Conservation (phyloP, 35 echinoderm and acorn worm species). For the Strongylocentrotus purpuratus region DNA sequence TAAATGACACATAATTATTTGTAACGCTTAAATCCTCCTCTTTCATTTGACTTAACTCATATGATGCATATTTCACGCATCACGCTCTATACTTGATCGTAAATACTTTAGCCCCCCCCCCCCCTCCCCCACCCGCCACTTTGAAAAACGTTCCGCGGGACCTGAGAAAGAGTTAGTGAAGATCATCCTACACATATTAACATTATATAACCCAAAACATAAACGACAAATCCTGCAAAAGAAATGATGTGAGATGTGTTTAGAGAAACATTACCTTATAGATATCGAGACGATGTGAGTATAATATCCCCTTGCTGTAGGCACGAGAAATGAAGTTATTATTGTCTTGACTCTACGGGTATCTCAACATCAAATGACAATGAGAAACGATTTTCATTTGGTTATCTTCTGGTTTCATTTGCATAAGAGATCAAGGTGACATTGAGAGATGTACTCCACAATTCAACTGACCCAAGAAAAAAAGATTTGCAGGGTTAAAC, state of each 20-base stretch:
- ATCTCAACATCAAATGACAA: neutral
- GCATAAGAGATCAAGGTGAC: conserved; percentile 5
- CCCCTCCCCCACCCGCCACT: too few species aligned
- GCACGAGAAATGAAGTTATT: neutral
- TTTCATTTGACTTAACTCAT: too few species aligned
- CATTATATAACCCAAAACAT: neutral
- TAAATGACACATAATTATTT: too few species aligned
- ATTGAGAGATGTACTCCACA: neutral
- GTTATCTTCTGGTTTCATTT: neutral
- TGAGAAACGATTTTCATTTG: neutral
- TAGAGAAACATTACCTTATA: neutral
- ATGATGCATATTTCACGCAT: too few species aligned
- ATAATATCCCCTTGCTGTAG: neutral
- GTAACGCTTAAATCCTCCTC: too few species aligned
- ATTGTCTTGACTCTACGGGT: neutral
- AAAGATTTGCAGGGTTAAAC: neutral
- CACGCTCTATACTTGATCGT: too few species aligned
- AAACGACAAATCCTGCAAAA: neutral
- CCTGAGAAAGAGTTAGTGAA: too few species aligned
- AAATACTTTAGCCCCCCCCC: too few species aligned
- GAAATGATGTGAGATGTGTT: neutral
- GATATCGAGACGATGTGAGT: neutral
- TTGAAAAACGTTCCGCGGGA: too few species aligned
- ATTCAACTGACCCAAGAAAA: neutral
- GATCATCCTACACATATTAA: too few species aligned